Base-by-base conservation (phyloP, 2,888 invertebrate species). In the Poecilobothrus nobilitatus region DNA sequence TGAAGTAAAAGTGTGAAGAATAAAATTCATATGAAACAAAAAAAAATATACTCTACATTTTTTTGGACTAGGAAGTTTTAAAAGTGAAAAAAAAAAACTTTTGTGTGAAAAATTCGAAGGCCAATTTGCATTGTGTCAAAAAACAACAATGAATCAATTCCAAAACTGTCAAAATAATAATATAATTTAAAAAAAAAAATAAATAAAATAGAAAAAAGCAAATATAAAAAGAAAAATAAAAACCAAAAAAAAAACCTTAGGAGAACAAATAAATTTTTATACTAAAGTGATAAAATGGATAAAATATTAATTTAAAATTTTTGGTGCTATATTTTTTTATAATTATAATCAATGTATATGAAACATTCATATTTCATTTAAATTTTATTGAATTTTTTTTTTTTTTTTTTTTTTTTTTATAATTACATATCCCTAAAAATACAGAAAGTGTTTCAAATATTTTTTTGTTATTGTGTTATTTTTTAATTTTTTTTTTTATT, bases 61-160 rank as follows among this genome's bases (percentile, higher is more conserved):
- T 41, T 41, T 5, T 41, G 15, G 9, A 41, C 41, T 41, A 53
- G 53, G 53, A 53, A 53, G 53, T 53, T 53, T 53, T 41, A 12
- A 12, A 18, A 18, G n/a, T 18, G 53, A 18, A n/a, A 53, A 53
- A 53, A 53, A n/a, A 53, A 41, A 53, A 53, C 15, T 18, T 53
- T 27, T 27, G 27, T 53, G 53, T 53, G 53, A 53, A 53, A 53
- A 53, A 53, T 53, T 53, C 53, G 53, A 53, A 53, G 53, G 53
- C 53, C 53, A 53, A 53, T 53, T 53, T 53, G 53, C 53, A 53
- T 53, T 53, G 53, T 53, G 53, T 53, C 53, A 53, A 53, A 53
- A 53, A 53, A 53, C 53, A 53, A 53, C 53, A 53, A 53, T 53
- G 53, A 53, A 53, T 53, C 53, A 53, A 53, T 53, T 53, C 15